A percentile compares a stretch with the other conserved stretches of the same genome.
phyloP scores from a whole-genome alignment of 2,888 invertebrate genomes.

The Ischnura elegans region DNA sequence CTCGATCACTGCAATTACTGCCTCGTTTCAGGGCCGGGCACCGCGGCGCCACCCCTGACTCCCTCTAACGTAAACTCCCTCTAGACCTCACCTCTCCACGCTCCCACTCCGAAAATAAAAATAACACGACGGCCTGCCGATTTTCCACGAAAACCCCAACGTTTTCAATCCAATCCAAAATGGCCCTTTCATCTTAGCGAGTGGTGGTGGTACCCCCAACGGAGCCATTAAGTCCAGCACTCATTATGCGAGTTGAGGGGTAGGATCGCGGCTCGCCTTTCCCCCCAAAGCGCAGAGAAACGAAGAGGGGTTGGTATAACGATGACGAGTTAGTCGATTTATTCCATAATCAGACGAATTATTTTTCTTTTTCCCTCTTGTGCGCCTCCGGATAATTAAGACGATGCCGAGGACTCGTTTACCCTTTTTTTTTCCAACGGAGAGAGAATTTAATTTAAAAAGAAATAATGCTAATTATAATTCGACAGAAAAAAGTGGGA shows the following conservation, averaged over 20 bases:
- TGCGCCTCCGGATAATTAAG: neutral
- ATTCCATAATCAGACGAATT: slow-evolving; percentile 8
- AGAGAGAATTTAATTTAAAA: neutral
- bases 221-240: neutral
- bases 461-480: neutral
- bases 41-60: slow-evolving; percentile 31
- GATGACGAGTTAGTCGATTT: slow-evolving; percentile 8
- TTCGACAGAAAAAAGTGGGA: neutral
- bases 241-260: slow-evolving; percentile 7
- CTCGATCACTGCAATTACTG: slow-evolving; percentile 58
- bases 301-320: neutral
- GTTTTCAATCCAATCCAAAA: slow-evolving; percentile 57
- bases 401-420: neutral
- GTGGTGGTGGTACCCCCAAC: neutral
- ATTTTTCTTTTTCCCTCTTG: no score
- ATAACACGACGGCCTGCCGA: slow-evolving; percentile 18
- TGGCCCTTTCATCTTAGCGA: slow-evolving; percentile 55
- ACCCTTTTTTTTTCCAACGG: neutral
- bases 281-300: neutral
- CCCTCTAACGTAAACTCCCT: slow-evolving; percentile 13
- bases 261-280: neutral
- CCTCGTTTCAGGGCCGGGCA: slow-evolving; percentile 47
- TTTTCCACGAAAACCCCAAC: slow-evolving; percentile 45
- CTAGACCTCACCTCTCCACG: neutral
- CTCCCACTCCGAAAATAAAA: slow-evolving; percentile 17